Conservation (phyloP, 2,797 vertebrate genomes). For the Sebastes taczanowskii region DNA sequence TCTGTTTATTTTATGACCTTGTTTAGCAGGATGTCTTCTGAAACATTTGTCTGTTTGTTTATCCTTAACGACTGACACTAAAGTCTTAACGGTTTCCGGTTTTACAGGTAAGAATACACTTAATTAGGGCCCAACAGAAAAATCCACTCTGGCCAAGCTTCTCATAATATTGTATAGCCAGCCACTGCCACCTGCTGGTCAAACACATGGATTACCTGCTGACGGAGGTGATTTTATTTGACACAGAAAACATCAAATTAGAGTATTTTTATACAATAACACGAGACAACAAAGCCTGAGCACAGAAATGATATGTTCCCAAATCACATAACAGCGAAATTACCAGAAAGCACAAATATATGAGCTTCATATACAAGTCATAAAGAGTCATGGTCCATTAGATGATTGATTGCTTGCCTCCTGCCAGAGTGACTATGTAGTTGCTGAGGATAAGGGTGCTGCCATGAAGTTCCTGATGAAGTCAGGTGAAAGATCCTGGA, state of each 20-base stretch:
- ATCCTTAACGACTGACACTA: neutral
- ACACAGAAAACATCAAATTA: neutral
- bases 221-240: neutral
- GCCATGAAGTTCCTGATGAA: conserved; percentile 70
- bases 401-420: conserved; percentile 5
- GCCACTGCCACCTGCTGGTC: conserved; percentile 73
- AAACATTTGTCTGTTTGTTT: neutral
- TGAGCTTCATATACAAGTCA: neutral
- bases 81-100: neutral
- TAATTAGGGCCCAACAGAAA: conserved; percentile 28
- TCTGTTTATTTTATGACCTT: conserved; percentile 4
- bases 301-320: neutral
- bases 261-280: neutral
- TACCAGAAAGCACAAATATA: neutral
- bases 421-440: conserved; percentile 38
- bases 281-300: neutral
- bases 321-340: neutral
- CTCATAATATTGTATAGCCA: conserved; percentile 30
- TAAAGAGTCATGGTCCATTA: neutral
- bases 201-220: conserved; percentile 32
- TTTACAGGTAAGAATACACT: conserved; percentile 24
- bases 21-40: neutral
- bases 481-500: conserved; percentile 75
- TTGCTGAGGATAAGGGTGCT: conserved; percentile 49
- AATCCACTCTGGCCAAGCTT: neutral